These are phyloP conservation scores for Geophilus truncorum DNA, from an alignment of 2,888 invertebrate genomes.

Conservation along the genomic window DNA sequence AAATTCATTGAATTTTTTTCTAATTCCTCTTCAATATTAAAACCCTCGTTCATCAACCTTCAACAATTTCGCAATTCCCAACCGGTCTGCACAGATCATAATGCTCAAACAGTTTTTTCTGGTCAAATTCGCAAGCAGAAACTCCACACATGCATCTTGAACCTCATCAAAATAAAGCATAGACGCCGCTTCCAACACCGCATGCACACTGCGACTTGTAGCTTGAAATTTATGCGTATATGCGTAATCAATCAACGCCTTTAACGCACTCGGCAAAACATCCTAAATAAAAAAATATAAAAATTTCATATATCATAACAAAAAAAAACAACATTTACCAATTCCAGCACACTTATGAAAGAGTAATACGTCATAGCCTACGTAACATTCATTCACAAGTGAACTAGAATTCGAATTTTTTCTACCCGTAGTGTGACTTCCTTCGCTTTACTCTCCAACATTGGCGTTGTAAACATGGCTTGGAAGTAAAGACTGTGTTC, in stretches of 20 bases:
- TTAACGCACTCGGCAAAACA: constrained; percentile 48
- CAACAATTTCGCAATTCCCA: constrained; percentile 38
- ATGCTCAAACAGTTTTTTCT: constrained; percentile 39
- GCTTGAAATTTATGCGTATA: constrained; percentile 29
- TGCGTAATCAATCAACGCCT: constrained; percentile 45
- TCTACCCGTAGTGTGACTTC: constrained; percentile 48
- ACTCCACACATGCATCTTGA: constrained; percentile 42
- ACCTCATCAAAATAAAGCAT: constrained; percentile 48
- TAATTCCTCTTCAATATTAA: no score
- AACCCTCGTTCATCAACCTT: no score
- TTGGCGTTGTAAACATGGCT: constrained; percentile 49
- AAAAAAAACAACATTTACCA: no score
- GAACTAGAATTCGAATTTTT: not conserved
- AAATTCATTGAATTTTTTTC: no score
- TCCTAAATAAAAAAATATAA: constrained; percentile 45
- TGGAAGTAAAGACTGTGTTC: constrained; percentile 52
- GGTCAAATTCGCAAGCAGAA: constrained; percentile 37
- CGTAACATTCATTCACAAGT: no score
- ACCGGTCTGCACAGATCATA: constrained; percentile 38
- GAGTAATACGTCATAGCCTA: no score
- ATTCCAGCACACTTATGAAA: constrained; percentile 35
- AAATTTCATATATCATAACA: no score
- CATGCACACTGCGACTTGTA: not conserved
- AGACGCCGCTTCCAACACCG: constrained; percentile 35
- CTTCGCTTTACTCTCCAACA: constrained; percentile 36